Percentiles rank a stretch among this genome's conserved stretches.
Conservation (phyloP, 2,797 vertebrate genomes). For the Bradypodion ventrale region DNA sequence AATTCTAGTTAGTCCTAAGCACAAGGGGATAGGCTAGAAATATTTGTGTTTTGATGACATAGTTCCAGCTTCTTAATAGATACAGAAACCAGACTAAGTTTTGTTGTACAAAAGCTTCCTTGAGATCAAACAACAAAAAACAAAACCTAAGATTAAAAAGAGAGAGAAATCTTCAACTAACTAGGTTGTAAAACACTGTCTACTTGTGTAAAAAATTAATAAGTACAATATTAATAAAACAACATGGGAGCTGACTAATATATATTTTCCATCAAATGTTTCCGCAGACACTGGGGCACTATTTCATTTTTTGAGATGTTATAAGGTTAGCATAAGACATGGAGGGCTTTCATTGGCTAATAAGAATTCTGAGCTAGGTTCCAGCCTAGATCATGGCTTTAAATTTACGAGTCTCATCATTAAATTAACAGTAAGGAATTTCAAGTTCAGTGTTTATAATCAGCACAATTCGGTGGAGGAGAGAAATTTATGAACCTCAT, state of each 20-base stretch:
- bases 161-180: conserved; percentile 41
- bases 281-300: neutral
- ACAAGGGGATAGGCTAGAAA: conserved; percentile 66
- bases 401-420: conserved; percentile 55
- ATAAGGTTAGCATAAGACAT: conserved; percentile 33
- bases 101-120: conserved; percentile 65
- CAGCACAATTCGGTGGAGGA: conserved; percentile 45
- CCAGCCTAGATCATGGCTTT: conserved; percentile 9
- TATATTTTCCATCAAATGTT: conserved; percentile 33
- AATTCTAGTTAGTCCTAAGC: conserved; percentile 64
- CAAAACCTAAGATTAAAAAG: neutral
- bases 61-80: conserved; percentile 60
- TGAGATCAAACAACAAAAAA: conserved; percentile 62
- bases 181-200: conserved; percentile 59
- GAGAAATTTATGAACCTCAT: conserved; percentile 54
- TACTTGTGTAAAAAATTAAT: conserved; percentile 63
- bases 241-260: conserved; percentile 42
- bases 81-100: conserved; percentile 55
- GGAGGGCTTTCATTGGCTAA: conserved; percentile 6
- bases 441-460: conserved; percentile 53
- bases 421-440: conserved; percentile 66
- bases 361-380: conserved; percentile 33
- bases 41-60: conserved; percentile 71
- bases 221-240: conserved; percentile 57
- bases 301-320: conserved; percentile 28